Conservation (phyloP, 2,797 vertebrate genomes). For the Telmatherina bonti region DNA sequence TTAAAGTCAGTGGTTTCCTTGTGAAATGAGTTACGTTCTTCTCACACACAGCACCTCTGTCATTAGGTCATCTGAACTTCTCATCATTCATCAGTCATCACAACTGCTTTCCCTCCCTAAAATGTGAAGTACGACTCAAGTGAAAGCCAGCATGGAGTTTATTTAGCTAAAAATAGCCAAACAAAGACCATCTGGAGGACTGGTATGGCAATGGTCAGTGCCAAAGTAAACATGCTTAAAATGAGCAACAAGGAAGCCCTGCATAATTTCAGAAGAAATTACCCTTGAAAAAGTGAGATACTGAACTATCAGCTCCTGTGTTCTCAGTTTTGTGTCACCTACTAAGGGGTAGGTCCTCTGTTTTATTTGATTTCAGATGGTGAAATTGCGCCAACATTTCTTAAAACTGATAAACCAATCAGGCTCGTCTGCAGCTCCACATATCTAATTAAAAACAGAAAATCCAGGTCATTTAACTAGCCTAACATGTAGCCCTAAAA, state of each 20-base stretch:
- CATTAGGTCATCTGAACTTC: slow-evolving; percentile 32
- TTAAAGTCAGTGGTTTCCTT: slow-evolving; percentile 25
- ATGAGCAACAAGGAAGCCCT: slow-evolving; percentile 73
- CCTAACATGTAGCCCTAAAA: background rate
- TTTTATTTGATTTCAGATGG: slow-evolving; percentile 49
- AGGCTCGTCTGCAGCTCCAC: background rate
- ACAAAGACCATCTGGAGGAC: slow-evolving; percentile 80
- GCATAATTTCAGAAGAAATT: slow-evolving; percentile 70
- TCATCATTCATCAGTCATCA: slow-evolving; percentile 63
- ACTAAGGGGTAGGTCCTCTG: slow-evolving; percentile 24
- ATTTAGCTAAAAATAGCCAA: slow-evolving; percentile 82
- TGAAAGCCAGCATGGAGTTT: slow-evolving; percentile 56
- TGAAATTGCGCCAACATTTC: slow-evolving; percentile 25
- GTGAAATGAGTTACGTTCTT: slow-evolving; percentile 54
- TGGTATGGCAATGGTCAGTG: slow-evolving; percentile 64
- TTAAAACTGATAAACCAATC: slow-evolving; percentile 22
- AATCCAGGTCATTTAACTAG: background rate
- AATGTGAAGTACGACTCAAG: slow-evolving; percentile 60
- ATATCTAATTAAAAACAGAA: background rate
- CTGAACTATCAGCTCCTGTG: slow-evolving; percentile 55
- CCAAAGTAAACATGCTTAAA: slow-evolving; percentile 81
- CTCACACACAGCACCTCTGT: slow-evolving; percentile 43
- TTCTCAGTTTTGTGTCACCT: slow-evolving; percentile 45
- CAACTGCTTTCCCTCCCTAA: slow-evolving; percentile 40
- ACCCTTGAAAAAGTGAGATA: slow-evolving; percentile 34